phyloP scores from a whole-genome alignment of 2,797 vertebrate species.

The Natrix natrix region DNA sequence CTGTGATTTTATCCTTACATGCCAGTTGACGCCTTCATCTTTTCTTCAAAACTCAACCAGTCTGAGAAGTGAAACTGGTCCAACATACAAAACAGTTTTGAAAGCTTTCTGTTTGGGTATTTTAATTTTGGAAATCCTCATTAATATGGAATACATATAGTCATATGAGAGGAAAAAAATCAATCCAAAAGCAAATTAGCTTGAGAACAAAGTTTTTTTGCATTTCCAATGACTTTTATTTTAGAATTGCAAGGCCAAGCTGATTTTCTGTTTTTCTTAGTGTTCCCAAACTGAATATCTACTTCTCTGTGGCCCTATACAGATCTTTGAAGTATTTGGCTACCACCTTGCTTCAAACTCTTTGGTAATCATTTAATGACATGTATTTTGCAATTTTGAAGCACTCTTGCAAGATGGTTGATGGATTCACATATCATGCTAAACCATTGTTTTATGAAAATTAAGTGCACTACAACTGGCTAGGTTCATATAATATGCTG shows the following conservation, averaged over 20 bases:
- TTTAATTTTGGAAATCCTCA: not conserved
- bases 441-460: not conserved
- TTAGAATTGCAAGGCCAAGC: not conserved
- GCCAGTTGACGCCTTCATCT: not conserved
- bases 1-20: not conserved
- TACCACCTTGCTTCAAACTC: not conserved
- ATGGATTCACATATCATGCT: not conserved
- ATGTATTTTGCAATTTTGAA: not conserved
- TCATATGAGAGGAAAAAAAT: not conserved
- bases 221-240: not conserved
- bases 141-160: not conserved
- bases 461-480: not conserved
- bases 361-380: not conserved
- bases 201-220: not conserved
- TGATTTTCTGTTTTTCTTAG: not conserved
- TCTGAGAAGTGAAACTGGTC: not conserved
- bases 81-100: not conserved
- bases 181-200: not conserved
- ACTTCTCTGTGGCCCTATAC: not conserved
- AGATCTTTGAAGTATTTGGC: not conserved
- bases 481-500: not conserved
- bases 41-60: not conserved
- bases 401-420: not conserved
- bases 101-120: too few species aligned
- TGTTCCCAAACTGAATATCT: not conserved